These are phyloP conservation scores for Hydropsyche tenuis DNA, from an alignment of 1,140 invertebrate species.

Conservation along the genomic window DNA sequence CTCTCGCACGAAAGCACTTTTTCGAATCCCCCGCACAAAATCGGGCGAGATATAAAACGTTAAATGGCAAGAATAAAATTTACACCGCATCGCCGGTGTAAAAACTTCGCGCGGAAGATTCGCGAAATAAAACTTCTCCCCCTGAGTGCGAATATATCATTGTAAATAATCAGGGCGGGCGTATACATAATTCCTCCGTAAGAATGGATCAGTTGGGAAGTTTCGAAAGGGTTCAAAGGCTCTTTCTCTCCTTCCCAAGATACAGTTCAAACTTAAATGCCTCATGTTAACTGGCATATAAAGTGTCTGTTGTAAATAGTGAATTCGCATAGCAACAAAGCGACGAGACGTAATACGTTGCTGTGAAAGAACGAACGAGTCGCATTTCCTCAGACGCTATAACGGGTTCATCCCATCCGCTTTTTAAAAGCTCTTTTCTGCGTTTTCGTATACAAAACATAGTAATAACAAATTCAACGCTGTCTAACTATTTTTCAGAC, in stretches of 20 bases:
- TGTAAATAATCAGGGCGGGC: constrained; percentile 2
- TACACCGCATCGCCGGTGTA: neutral
- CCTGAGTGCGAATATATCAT: neutral
- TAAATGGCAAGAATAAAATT: no score
- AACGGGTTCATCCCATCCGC: no score
- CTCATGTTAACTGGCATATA: constrained; percentile 25
- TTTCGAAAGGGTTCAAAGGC: constrained; percentile 26
- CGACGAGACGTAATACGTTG: neutral
- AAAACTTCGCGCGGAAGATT: no score
- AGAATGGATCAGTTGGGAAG: constrained; percentile 28
- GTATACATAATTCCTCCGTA: constrained; percentile 15
- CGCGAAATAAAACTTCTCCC: no score
- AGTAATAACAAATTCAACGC: no score
- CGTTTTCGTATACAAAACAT: no score
- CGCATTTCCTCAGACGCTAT: neutral
- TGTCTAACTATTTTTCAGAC: no score
- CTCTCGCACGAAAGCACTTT: no score
- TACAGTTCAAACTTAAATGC: constrained; percentile 20
- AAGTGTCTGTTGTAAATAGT: constrained; percentile 30
- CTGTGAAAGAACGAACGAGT: neutral
- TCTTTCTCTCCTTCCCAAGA: no score
- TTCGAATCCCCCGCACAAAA: no score
- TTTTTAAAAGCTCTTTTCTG: no score
- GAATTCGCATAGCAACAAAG: constrained; percentile 6
- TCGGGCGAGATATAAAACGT: no score